Evolutionary conservation across 2,797 vertebrate genomes (phyloP), one percentile per base, ranked within the genome.

Genomic region (Enteromius fasciolatus): DNA sequence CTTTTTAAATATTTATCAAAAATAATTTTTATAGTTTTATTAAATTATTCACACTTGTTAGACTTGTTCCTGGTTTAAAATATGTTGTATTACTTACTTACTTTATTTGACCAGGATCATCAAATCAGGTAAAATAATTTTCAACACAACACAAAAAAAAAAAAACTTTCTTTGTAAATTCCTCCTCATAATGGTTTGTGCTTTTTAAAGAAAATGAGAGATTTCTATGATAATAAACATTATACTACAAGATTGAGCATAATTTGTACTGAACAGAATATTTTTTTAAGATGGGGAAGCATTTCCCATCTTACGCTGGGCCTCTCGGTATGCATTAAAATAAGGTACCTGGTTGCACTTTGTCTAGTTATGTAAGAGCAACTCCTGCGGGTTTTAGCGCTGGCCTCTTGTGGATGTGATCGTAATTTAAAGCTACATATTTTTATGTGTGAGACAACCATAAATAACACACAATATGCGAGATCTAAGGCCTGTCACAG

Each of bases 401-500:
- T 67, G 14, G 52, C 36, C 68, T 77, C 66, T 76, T 48, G 41
- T 70, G 31, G 54, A 18, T 84, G 46, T 86, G 82, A 86, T 74
- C 0, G 12, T 89, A 84, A 87, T 80, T 83, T 57, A 76, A 78
- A 48, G 25, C 76, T 84, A 80, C 36, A 31, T 48, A 48, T 76
- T 66, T 79, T 79, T 67, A 80, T 80, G 64, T 86, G 81, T 54
- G 77, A 82, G 50, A 84, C 79, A 18, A 33, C 66, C 81, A 63
- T 78, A 84, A 86, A 86, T 85, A 76, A 86, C 23, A 44, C 76
- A 25, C 70, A 72, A 83, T 80, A 75, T 39, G 44, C 39, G 28
- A 69, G 83, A 87, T 86, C 76, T 81, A 36, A 84, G n/a, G 36
- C 54, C 72, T 31, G 59, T 57, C 20, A 61, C 23, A 66, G 63